Base-by-base conservation (phyloP, 2,888 invertebrate genomes). In the Nycteola revayana region DNA sequence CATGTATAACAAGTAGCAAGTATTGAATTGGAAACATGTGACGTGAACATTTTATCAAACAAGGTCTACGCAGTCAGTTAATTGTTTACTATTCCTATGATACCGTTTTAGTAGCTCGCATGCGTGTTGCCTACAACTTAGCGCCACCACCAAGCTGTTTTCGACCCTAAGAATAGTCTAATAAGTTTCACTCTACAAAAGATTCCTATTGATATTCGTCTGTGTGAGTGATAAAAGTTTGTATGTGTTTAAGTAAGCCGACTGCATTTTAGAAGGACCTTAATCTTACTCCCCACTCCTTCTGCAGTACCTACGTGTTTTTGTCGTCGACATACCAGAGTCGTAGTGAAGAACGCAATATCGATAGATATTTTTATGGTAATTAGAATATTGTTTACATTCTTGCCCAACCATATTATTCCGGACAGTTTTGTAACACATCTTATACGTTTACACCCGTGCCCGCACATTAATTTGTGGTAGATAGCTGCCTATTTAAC, bases 61-160 rank as follows among this genome's bases (percentile, higher is more conserved):
- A 68, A 73, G 69, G 70, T 69, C 65, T 79, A 78, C 71, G 70
- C 75, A 75, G 73, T 64, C 65, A 72, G 69, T 67, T 75, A 74
- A 74, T 84, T 84, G 80, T 84, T 84, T 83, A 84, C 80, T 80
- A 80, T 80, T 77, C 66, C 71, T 74, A 75, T 72, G 75, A 79
- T 76, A 77, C 73, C 74, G 74, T 77, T 76, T 75, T 73, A 73
- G 73, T 71, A 64, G 64, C 71, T 70, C 66, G 72, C 63, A 72
- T 71, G 69, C 71, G 70, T 71, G 66, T 60, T 65, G 57, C 64
- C 67, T 66, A 67, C 71, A 69, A 60, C 55, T 59, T 47, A 42
- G 42, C 47, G 41, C 40, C 37, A 33, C 24, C 44, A 49, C 46
- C 57, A 40, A 10, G 42, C 62, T 30, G 52, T 53, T 59, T 41